Evolutionary conservation across 1,140 invertebrate genomes (phyloP).

Genomic region (Pseudomyrmex sp.): DNA sequence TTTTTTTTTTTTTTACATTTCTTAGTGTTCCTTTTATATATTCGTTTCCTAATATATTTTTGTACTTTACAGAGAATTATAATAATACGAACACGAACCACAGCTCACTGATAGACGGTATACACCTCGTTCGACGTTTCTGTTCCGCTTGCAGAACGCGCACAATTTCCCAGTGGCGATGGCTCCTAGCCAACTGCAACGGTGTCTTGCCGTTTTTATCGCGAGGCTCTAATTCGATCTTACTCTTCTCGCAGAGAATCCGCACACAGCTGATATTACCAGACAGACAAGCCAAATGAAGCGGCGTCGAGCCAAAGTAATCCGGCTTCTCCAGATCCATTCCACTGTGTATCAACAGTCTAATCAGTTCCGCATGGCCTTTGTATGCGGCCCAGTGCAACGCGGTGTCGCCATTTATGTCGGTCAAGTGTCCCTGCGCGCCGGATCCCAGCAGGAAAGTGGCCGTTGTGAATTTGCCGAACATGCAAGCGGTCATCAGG

Average conservation of each 20-base stretch:
- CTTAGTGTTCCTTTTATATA: too few relatives aligned
- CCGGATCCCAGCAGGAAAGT: conserved; percentile 95
- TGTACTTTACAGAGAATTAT: not conserved
- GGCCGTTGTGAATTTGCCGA: conserved; percentile 94
- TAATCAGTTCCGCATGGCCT: conserved; percentile 94
- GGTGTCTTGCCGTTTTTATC: conserved; percentile 97
- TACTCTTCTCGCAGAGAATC: conserved; percentile 94
- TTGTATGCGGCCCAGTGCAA: conserved; percentile 97
- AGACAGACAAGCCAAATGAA: conserved; percentile 96
- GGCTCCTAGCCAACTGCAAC: conserved; percentile 93
- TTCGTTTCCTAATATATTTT: not conserved
- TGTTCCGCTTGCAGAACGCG: conserved; percentile 92
- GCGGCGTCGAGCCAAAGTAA: conserved; percentile 95
- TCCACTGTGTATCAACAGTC: conserved; percentile 95
- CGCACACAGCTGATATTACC: conserved; percentile 93
- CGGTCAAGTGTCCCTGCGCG: conserved; percentile 92
- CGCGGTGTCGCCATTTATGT: conserved; percentile 96
- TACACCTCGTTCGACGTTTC: conserved; percentile 92
- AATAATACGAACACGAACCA: conserved; percentile 87
- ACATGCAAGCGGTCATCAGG: conserved; percentile 96
- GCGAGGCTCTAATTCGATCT: conserved; percentile 92
- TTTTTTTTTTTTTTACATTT: not conserved
- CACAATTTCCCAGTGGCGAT: conserved; percentile 93
- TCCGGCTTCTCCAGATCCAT: conserved; percentile 95
- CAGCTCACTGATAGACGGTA: conserved; percentile 93